Evolutionary conservation across 2,888 invertebrate genomes (phyloP).

Genomic region (Podabrus alpinus): DNA sequence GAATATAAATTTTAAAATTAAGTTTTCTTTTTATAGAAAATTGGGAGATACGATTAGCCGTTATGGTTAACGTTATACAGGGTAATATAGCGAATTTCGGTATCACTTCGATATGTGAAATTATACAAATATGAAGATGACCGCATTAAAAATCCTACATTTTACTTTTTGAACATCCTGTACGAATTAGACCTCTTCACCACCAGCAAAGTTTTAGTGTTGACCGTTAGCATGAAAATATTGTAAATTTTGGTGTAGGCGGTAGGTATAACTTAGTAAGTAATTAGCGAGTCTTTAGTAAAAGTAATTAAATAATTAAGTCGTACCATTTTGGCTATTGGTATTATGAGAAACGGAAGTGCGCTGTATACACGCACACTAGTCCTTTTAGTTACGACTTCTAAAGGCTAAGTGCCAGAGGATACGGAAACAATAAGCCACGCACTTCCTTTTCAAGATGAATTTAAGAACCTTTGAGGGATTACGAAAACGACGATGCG

Average conservation of each 20-base stretch:
- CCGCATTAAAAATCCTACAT: too few species aligned
- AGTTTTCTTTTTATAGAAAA: neutral
- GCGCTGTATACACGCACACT: constrained; percentile 22
- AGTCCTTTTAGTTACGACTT: constrained; percentile 21
- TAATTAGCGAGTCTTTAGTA: neutral
- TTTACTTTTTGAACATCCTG: neutral
- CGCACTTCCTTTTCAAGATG: constrained; percentile 25
- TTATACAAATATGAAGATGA: too few species aligned
- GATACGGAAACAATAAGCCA: constrained; percentile 29
- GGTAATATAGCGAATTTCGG: too few species aligned
- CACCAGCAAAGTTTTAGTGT: neutral
- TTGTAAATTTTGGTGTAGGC: neutral
- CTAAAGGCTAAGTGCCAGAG: constrained; percentile 26
- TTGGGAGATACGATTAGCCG: too few species aligned
- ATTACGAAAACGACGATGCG: constrained; percentile 14
- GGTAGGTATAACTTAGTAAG: neutral
- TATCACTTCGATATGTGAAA: too few species aligned
- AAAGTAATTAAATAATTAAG: neutral
- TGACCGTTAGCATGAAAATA: neutral
- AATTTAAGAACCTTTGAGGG: constrained; percentile 22
- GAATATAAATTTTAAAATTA: neutral
- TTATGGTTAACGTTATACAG: too few species aligned
- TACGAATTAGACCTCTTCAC: too few species aligned
- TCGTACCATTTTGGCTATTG: neutral
- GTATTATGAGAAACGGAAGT: constrained; percentile 14